Conservation (phyloP, 2,797 vertebrate species). For the Ammospiza maritima region DNA sequence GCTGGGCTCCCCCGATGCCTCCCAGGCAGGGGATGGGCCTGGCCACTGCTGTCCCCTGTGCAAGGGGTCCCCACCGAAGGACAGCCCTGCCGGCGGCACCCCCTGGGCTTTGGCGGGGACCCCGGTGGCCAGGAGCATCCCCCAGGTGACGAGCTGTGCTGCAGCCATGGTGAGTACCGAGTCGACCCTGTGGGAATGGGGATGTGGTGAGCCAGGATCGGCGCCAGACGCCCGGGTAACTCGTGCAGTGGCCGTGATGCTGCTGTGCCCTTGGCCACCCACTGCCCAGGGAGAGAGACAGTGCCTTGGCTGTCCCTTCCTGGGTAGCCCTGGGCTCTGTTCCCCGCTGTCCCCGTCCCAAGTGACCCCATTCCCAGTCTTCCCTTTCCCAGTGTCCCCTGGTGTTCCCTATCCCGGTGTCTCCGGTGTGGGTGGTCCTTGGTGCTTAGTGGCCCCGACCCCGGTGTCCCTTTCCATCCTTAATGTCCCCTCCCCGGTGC, state of each 20-base stretch:
- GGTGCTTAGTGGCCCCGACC: neutral
- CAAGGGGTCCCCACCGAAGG: neutral
- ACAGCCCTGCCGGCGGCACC: neutral
- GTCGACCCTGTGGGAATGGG: neutral
- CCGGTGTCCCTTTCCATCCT: neutral
- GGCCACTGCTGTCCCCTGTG: neutral
- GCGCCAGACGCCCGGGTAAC: neutral
- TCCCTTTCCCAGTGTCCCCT: neutral
- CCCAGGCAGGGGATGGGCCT: constrained; percentile 3
- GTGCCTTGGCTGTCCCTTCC: neutral
- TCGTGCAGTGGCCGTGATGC: rapidly evolving
- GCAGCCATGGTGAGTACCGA: constrained; percentile 14
- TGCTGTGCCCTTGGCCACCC: neutral
- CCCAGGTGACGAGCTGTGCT: constrained; percentile 18
- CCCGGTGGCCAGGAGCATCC: constrained; percentile 14
- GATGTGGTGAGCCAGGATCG: neutral
- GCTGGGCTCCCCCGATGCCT: neutral
- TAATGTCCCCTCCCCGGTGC: no score
- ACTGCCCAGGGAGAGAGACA: neutral
- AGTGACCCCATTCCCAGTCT: neutral
- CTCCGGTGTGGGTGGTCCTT: neutral
- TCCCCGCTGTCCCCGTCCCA: neutral
- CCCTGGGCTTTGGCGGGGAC: neutral
- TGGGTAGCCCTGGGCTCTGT: neutral
- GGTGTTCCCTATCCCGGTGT: neutral